phyloP scores from a whole-genome alignment of 37 sponge, comb jelly and placozoan genomes.

The Corticium candelabrum region DNA sequence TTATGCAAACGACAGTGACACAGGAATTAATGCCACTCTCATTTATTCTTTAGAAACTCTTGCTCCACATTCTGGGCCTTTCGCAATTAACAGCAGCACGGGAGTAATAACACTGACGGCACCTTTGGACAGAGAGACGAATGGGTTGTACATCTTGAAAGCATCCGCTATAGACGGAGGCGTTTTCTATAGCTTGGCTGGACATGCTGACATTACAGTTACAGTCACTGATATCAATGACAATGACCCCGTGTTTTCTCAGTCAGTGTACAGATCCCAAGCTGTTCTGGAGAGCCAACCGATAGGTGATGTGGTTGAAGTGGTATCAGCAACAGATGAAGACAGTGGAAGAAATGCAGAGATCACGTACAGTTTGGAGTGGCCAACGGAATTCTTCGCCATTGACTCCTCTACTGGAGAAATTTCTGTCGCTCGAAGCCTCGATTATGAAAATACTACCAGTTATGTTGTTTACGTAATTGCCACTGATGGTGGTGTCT shows the following conservation, averaged over 20 bases:
- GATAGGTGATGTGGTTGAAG: not conserved
- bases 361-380: not conserved
- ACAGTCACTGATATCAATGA: not conserved
- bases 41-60: not conserved
- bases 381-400: not conserved
- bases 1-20: not conserved
- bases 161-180: not conserved
- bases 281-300: not conserved
- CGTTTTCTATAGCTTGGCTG: constrained; percentile 1
- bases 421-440: not conserved
- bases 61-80: not conserved
- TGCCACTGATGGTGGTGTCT: not conserved
- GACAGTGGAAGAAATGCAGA: not conserved
- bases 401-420: not conserved
- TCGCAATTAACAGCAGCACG: not conserved
- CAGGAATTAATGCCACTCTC: not conserved
- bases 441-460: not conserved
- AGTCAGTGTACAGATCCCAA: not conserved
- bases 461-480: not conserved
- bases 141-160: not conserved
- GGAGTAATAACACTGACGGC: not conserved
- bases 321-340: not conserved
- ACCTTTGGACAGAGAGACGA: not conserved
- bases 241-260: not conserved
- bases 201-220: not conserved